A percentile compares a stretch with the other conserved stretches of the same genome.
phyloP scores from a whole-genome alignment of 1,140 invertebrate species.

The Caenorhabditis remanei region DNA sequence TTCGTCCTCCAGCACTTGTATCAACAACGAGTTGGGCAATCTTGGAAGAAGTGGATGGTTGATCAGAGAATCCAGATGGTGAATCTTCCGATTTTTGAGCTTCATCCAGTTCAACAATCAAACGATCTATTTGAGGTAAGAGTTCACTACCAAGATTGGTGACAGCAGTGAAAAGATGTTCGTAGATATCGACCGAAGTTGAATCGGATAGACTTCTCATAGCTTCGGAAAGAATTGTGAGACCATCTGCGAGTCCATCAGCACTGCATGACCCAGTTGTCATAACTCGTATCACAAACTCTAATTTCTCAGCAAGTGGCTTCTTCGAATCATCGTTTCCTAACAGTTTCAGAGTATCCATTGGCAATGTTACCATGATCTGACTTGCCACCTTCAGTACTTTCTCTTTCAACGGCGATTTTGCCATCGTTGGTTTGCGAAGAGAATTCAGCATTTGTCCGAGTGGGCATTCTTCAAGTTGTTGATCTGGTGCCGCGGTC shows the following conservation, averaged over 20 bases:
- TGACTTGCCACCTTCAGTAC: constrained; percentile 44
- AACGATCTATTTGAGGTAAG: constrained; percentile 43
- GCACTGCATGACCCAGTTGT: constrained; percentile 46
- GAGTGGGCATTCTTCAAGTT: constrained; percentile 30
- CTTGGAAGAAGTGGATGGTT: not conserved
- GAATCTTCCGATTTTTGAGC: constrained; percentile 19
- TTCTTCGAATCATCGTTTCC: not conserved
- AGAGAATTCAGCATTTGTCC: constrained; percentile 29
- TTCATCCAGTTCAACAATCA: constrained; percentile 32
- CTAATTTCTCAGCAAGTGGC: constrained; percentile 41
- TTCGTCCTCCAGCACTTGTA: constrained; percentile 24
- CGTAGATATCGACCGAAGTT: constrained; percentile 45
- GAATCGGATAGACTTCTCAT: constrained; percentile 41
- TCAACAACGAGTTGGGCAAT: constrained; percentile 30
- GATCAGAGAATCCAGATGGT: not conserved
- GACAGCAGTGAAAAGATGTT: constrained; percentile 40
- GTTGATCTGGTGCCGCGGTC: not conserved
- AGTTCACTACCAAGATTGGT: constrained; percentile 34
- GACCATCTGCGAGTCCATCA: constrained; percentile 53
- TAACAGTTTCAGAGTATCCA: constrained; percentile 52
- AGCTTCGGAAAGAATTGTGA: constrained; percentile 26
- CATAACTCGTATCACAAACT: constrained; percentile 52
- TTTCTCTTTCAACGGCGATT: constrained; percentile 45
- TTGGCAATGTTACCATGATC: constrained; percentile 62
- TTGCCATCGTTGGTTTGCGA: not conserved